Evolutionary conservation across 2,888 invertebrate species (phyloP), one percentile per base, ranked within the genome.

Genomic region (Leptura quadrifasciata): DNA sequence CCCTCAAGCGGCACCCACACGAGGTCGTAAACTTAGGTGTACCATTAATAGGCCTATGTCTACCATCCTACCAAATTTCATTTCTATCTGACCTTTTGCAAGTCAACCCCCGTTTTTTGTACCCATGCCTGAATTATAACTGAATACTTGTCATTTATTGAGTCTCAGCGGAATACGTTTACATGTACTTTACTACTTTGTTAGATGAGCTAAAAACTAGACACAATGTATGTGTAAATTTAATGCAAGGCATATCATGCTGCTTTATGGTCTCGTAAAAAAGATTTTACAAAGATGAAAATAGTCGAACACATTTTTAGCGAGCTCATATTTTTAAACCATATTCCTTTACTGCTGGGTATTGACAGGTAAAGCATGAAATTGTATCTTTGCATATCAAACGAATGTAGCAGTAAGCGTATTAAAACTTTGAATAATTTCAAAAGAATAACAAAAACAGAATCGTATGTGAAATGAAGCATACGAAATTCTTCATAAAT

Each of bases 401-500:
- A 86, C 84, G 83, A 84, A 79, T 72, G 72, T 75, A 81, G 47
- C 47, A 81, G 83, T 83, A 82, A 80, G 77, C 75, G 82, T 84
- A 85, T 84, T 86, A 84, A 84, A 84, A 84, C 71, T 79, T 81
- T 79, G 84, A 83, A 86, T 85, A 84, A 84, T 85, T 83, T 80
- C 80, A 79, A 81, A 81, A 79, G 79, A 82, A 81, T 76, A 83
- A 82, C 77, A 80, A 78, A 79, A 80, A 82, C 80, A 71, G 82
- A 57, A 76, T 77, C 81, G 83, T 82, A 84, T 84, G 84, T 82
- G 84, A 85, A 80, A 85, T 86, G 84, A 82, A 85, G 84, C 84
- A 82, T 82, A 81, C 80, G 79, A 79, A 83, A 84, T 81, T 78
- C 80, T 75, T 85, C 85, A 87, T 87, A 86, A 85, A 88, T 88